Conservation (phyloP, 2,797 vertebrate genomes). For the Enteromius trimaculatus region DNA sequence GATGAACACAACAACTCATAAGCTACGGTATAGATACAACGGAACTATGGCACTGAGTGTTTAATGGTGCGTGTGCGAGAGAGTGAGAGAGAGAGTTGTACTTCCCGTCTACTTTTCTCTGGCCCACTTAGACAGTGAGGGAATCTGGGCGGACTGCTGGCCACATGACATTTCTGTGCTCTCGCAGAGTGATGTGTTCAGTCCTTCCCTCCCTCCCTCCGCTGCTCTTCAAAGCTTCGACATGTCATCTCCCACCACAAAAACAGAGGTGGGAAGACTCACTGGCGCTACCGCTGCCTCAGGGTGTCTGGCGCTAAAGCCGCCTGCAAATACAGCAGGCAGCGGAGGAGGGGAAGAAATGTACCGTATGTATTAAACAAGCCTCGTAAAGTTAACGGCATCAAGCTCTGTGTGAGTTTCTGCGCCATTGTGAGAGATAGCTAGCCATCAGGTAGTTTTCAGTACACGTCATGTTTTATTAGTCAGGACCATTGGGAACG, state of each 20-base stretch:
- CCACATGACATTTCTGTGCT: slow-evolving; percentile 81
- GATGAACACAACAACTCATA: slow-evolving; percentile 3
- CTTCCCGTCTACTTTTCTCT: slow-evolving; percentile 82
- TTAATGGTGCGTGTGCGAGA: slow-evolving; percentile 14
- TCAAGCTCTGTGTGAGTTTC: slow-evolving; percentile 54
- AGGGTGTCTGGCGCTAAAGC: slow-evolving; percentile 88
- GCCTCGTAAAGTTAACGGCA: slow-evolving; percentile 53
- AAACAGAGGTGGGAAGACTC: slow-evolving; percentile 90
- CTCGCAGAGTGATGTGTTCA: slow-evolving; percentile 62
- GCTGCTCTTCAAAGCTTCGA: slow-evolving; percentile 85
- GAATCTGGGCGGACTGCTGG: slow-evolving; percentile 77
- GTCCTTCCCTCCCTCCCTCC: slow-evolving; percentile 72
- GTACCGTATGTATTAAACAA: slow-evolving; percentile 64
- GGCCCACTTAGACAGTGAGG: slow-evolving; percentile 80
- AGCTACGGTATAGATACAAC: slow-evolving; percentile 18
- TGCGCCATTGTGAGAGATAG: slow-evolving; percentile 14
- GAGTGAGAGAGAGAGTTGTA: slow-evolving; percentile 37
- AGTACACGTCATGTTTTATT: too few relatives aligned
- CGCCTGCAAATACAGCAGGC: slow-evolving; percentile 83
- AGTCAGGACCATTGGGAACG: not conserved
- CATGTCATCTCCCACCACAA: slow-evolving; percentile 89
- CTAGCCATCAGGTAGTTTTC: slow-evolving; percentile 24
- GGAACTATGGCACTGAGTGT: not conserved
- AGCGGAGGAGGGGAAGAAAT: slow-evolving; percentile 67
- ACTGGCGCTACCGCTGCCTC: slow-evolving; percentile 87